Evolutionary conservation across 2,888 invertebrate genomes (phyloP), one percentile per base, ranked within the genome.

Genomic region (Chromoteleia sp.): DNA sequence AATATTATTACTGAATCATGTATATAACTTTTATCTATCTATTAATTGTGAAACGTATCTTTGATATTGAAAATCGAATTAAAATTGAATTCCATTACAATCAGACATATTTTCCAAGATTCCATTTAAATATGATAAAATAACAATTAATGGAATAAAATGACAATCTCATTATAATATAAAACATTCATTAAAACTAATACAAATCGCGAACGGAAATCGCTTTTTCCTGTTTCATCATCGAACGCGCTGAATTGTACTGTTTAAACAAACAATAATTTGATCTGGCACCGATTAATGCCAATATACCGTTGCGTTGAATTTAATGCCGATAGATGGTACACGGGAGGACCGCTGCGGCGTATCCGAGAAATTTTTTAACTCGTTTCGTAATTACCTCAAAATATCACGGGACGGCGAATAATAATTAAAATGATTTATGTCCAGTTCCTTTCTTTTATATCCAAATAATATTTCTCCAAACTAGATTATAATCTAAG

Each of bases 401-500:
- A 30, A 50, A 59, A 59, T 48, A 10, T 17, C 67, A 33, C 8
- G 19, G 25, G 7, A 17, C 33, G 14, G 8, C n/a, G 10, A 48
- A 30, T 21, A 56, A 45, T 36, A 52, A 48, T 70, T 39, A 59
- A 71, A 50, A 59, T 71, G 59, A 71, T 71, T 58, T 15, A 59
- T 54, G 15, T 30, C 3, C 48, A 7, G 2, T 48, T 58, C 19
- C 30, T 15, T 52, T 19, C n/a, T 33, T 14, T 25, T 17, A 21
- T 7, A 12, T 43, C 12, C 33, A 14, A 70, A 36, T 25, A n/a
- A 50, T 59, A 50, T 36, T 70, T 59, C 50, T 59, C 33, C 21
- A 59, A 59, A 50, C 50, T 71, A 71, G 70, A 71, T 71, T 59
- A 59, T 50, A 17, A 71, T 71, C 59, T 58, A 59, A 33, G 70